Base-by-base conservation (phyloP, 2,797 vertebrate genomes). In the Anas bahamensis region DNA sequence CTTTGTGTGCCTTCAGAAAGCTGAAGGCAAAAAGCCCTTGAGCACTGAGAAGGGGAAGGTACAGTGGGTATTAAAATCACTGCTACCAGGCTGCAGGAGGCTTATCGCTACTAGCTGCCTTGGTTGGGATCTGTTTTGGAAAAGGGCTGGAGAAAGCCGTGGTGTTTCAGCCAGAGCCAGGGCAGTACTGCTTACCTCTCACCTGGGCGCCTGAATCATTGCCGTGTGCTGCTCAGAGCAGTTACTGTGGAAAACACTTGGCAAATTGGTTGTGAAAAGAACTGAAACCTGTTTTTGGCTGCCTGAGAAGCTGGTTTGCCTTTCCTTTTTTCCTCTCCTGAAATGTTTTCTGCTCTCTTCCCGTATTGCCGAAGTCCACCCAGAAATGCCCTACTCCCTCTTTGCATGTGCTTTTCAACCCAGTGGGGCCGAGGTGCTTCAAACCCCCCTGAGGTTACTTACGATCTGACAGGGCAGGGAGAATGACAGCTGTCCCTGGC, bases 1-100 rank as follows among this genome's bases (percentile, higher is more conserved):
- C 83, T 93, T 90, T 91, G 71, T 91, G 68, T 59, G 61, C 41
- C 61, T 91, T 91, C 80, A 80, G 35, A 94, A 88, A 88, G 63
- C 71, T 60, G 63, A 88, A 76, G 42, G 33, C 17, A 86, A 52
- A 42, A 39, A 89, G 53, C 4, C 1, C 44, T 60, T n/a, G 44
- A 84, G 41, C 48, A 55, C 74, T 71, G 41, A 73, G 70, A 81
- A 17, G 44, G 29, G 17, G 31, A 86, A 73, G 63, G 42, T 72
- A 14, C 6, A 72, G 66, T 18, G 31, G 82, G 18, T 83, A 69
- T 90, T 90, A 56, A 93, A 89, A 85, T 95, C 86, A 92, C 84
- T 74, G 57, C 53, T 83, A 81, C 74, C 81, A 72, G 46, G 57
- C 60, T 82, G 65, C n/a, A 79, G 81, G 77, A 89, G 35, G 53